Evolutionary conservation across 2,888 invertebrate genomes (phyloP).

Genomic region (Minunthozetes semirufus): DNA sequence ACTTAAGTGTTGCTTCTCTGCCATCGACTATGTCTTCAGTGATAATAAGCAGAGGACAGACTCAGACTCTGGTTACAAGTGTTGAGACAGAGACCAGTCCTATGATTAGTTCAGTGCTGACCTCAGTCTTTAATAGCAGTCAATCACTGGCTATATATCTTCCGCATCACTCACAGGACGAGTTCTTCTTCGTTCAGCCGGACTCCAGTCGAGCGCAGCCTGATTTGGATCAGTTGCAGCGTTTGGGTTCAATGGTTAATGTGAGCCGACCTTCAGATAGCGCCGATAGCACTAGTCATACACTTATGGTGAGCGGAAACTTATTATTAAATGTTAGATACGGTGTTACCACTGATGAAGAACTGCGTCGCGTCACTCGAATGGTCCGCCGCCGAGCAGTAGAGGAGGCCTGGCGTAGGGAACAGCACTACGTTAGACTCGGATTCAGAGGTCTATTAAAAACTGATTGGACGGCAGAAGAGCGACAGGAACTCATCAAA

Average conservation of each 20-base stretch:
- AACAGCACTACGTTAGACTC: conserved; percentile 63
- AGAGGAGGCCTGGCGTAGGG: conserved; percentile 84
- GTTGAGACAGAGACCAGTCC: conserved; percentile 83
- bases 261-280: conserved; percentile 41
- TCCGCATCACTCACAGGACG: conserved; percentile 59
- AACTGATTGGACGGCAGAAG: conserved; percentile 80
- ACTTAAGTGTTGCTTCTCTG: conserved; percentile 41
- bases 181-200: conserved; percentile 79
- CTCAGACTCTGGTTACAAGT: conserved; percentile 59
- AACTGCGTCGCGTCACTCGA: conserved; percentile 73
- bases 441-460: conserved; percentile 53
- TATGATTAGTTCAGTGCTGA: conserved; percentile 83
- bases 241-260: conserved; percentile 57
- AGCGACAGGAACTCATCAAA: conserved; percentile 79
- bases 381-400: conserved; percentile 78
- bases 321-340: conserved; percentile 87
- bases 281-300: conserved; percentile 31
- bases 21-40: conserved; percentile 59
- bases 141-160: conserved; percentile 72
- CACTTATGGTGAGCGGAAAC: conserved; percentile 72
- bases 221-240: conserved; percentile 77
- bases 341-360: conserved; percentile 79
- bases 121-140: conserved; percentile 82
- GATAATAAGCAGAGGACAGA: conserved; percentile 62
- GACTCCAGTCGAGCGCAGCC: conserved; percentile 76